Evolutionary conservation across 2,113 vertebrate genomes (phyloP), one percentile per base, ranked within the genome.

Genomic region (Phocoena phocoena): DNA sequence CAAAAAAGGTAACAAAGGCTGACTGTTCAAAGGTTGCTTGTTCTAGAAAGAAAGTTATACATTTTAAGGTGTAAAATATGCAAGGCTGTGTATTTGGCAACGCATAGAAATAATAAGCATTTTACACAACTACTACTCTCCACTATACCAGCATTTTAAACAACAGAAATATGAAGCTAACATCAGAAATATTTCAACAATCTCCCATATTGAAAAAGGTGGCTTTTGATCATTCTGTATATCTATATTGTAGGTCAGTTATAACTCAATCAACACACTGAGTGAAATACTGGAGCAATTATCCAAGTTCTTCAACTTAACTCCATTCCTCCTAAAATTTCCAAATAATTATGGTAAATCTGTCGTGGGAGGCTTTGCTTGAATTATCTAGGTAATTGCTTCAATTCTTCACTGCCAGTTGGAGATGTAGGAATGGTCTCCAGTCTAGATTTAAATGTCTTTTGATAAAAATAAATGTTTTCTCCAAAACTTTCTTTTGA

Each of bases 301-400:
- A 96, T 67, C 76, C 36, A 93, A 73, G 60, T 88, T 98, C 84
- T 96, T 96, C 92, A 95, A 93, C 79, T 97, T 84, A 95, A 96
- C 93, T 96, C 92, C 44, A 87, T 89, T 63, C 77, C 47, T 41
- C 90, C 85, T 92, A 81, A 97, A 97, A 96, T 77, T 96, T 97
- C 96, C 92, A 94, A 96, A 96, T 97, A 97, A 97, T 96, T 97
- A 96, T 84, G 95, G 92, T 93, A 98, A 96, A 96, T 97, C 89
- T 97, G 92, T 95, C 62, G 95, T 97, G 80, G 97, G 90, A 97
- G 97, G 96, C 89, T 98, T 97, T 97, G 97, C 96, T 98, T 97
- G 98, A 97, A 98, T 98, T 96, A 97, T 93, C 96, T 97, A 93
- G 95, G 96, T 98, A 98, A 98, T 97, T 97, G 96, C 96, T 97